Percentiles rank a stretch among this genome's conserved stretches.
These are phyloP conservation scores for Ceratina calcarata DNA, from an alignment of 1,140 invertebrate species.

Conservation along the genomic window DNA sequence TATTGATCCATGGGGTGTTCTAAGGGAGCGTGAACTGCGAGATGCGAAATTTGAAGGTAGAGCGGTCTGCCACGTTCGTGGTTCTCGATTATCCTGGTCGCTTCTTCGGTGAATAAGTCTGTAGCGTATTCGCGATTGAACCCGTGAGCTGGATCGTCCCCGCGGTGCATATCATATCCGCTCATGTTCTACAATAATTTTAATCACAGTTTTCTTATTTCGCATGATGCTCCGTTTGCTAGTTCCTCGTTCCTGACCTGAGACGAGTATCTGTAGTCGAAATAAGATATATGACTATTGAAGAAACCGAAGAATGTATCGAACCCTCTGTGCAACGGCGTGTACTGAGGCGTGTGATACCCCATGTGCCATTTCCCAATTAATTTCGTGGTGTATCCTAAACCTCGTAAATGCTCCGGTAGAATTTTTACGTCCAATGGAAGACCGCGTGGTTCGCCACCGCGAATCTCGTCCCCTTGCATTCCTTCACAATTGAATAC, in stretches of 20 bases:
- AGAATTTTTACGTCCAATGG: slow-evolving; percentile 81
- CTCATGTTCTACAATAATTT: slow-evolving; percentile 74
- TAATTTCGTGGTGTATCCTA: slow-evolving; percentile 85
- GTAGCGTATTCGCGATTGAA: slow-evolving; percentile 85
- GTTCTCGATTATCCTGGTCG: slow-evolving; percentile 82
- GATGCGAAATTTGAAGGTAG: slow-evolving; percentile 86
- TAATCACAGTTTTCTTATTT: no score
- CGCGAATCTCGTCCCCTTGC: slow-evolving; percentile 82
- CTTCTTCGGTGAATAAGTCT: slow-evolving; percentile 85
- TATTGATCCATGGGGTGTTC: slow-evolving; percentile 83
- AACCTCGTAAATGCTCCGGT: slow-evolving; percentile 79
- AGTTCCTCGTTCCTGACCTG: slow-evolving; percentile 62
- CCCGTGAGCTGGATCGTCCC: slow-evolving; percentile 82
- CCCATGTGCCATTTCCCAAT: slow-evolving; percentile 89
- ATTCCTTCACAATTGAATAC: slow-evolving; percentile 79
- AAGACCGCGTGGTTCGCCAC: slow-evolving; percentile 81
- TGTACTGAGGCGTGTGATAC: slow-evolving; percentile 82
- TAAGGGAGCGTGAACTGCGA: slow-evolving; percentile 85
- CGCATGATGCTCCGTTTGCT: no score
- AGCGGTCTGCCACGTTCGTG: slow-evolving; percentile 83
- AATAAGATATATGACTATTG: slow-evolving; percentile 84
- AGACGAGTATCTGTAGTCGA: slow-evolving; percentile 81
- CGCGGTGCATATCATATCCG: slow-evolving; percentile 81
- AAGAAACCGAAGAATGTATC: slow-evolving; percentile 85
- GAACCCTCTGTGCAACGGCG: slow-evolving; percentile 84